Conservation (phyloP, 2,797 vertebrate genomes). For the Neosilurus mollespiculum region DNA sequence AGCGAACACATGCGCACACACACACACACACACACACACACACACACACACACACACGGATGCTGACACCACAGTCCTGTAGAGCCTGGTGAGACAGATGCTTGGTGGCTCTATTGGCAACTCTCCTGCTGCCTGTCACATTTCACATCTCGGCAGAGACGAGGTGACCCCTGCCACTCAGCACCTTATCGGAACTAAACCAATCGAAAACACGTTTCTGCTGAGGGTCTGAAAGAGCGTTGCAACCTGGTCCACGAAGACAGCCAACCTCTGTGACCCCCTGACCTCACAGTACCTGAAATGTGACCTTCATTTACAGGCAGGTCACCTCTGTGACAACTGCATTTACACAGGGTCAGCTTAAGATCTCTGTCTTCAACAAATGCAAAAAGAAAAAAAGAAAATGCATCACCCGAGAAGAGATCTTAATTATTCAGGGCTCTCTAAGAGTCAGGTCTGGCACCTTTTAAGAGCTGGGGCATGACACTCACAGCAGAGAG, state of each 20-base stretch:
- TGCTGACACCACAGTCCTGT: slow-evolving; percentile 80
- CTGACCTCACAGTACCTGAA: slow-evolving; percentile 67
- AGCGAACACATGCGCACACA: no score
- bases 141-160: slow-evolving; percentile 76
- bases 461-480: slow-evolving; percentile 55
- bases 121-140: slow-evolving; percentile 77
- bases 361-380: slow-evolving; percentile 69
- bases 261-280: slow-evolving; percentile 70
- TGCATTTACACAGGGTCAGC: slow-evolving; percentile 80
- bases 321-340: slow-evolving; percentile 77
- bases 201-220: slow-evolving; percentile 83
- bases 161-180: slow-evolving; percentile 74
- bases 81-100: slow-evolving; percentile 72
- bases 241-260: slow-evolving; percentile 64
- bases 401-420: slow-evolving; percentile 64
- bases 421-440: slow-evolving; percentile 70
- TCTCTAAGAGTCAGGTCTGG: slow-evolving; percentile 58
- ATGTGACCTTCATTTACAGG: slow-evolving; percentile 80
- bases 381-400: slow-evolving; percentile 49
- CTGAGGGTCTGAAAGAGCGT: slow-evolving; percentile 68
- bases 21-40: no score
- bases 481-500: slow-evolving; percentile 57
- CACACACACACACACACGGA: slow-evolving; percentile 43
- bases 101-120: slow-evolving; percentile 77
- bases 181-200: slow-evolving; percentile 77